Percentiles rank a stretch among this genome's conserved stretches.
phyloP scores from a whole-genome alignment of 2,888 invertebrate species.

The Mimas tiliae region DNA sequence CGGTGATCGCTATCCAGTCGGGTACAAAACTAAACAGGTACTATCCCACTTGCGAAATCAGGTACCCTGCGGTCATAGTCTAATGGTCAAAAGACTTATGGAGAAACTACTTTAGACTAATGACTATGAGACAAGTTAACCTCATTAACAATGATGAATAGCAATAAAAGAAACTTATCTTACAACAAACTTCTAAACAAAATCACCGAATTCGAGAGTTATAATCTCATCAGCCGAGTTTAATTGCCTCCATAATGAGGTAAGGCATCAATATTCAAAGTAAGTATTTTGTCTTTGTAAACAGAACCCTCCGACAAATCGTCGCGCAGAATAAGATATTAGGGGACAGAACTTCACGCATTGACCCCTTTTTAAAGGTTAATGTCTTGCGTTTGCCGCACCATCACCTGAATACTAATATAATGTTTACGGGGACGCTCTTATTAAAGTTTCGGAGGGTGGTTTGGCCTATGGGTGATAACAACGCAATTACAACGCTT shows the following conservation, averaged over 20 bases:
- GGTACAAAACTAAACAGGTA: too few relatives aligned
- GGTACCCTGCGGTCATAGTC: too few relatives aligned
- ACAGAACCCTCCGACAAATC: slow-evolving; percentile 67
- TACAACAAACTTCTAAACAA: slow-evolving; percentile 24
- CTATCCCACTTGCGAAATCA: too few relatives aligned
- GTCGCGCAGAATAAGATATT: slow-evolving; percentile 78
- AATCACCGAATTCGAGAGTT: slow-evolving; percentile 36
- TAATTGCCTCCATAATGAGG: slow-evolving; percentile 65
- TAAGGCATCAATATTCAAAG: slow-evolving; percentile 73
- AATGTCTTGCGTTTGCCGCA: slow-evolving; percentile 68
- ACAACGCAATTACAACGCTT: slow-evolving; percentile 26
- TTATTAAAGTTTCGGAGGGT: slow-evolving; percentile 44
- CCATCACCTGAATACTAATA: slow-evolving; percentile 78
- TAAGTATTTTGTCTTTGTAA: slow-evolving; percentile 65
- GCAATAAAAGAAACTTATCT: slow-evolving; percentile 4
- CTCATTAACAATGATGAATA: slow-evolving; percentile 12
- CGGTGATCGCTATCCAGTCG: too few relatives aligned
- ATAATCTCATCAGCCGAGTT: slow-evolving; percentile 53
- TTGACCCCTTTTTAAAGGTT: slow-evolving; percentile 83
- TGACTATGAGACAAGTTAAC: neutral
- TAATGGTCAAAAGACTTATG: too few relatives aligned
- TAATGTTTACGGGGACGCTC: slow-evolving; percentile 43
- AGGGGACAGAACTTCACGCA: slow-evolving; percentile 79
- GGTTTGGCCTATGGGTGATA: slow-evolving; percentile 30
- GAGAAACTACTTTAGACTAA: too few relatives aligned